Base-by-base conservation (phyloP, 2,888 invertebrate species). In the Lasioglossum malachurum region DNA sequence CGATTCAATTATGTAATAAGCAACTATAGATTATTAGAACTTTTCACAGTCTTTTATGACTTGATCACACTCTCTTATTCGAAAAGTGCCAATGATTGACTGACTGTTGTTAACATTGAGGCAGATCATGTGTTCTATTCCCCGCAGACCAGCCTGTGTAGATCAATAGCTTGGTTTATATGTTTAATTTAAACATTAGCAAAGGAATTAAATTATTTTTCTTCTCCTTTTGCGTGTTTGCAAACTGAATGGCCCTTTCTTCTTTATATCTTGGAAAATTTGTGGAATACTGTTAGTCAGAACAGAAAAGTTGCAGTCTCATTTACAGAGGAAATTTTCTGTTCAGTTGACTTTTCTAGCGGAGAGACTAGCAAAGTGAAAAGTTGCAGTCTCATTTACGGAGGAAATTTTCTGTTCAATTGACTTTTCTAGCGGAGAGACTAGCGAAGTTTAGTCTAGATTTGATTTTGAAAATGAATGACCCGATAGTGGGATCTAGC, bases 221-320 rank as follows among this genome's bases (percentile, higher is more conserved):
- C 64, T 74, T 72, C 71, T 35, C 44, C 76, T 69, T 5, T 16
- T 67, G 83, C 41, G 46, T 80, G 60, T 80, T 82, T 41, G 44
- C 60, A 57, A 89, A 86, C 67, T 64, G 80, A 75, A 88, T 91
- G 91, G 19, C 64, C 19, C 64, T 64, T 35, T 31, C 27, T 31
- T 64, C 8, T 64, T 31, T 19, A 64, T 64, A 64, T 64, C 16
- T 31, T 31, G 19, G 8, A 19, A 19, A 64, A 31, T 35, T 64
- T 19, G 64, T 64, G 64, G 64, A 64, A 64, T 64, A 64, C 19
- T 64, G 19, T 31, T 31, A 64, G 31, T 64, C 16, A 2, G 31
- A 64, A 64, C 16, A 64, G 64, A 31, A 31, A 16, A 19, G 16
- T 64, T 64, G 16, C 64, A 31, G n/a, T 60, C 1, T 27, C 27